Evolutionary conservation across 1,140 invertebrate species (phyloP), one percentile per base, ranked within the genome.

Genomic region (Cotesia typhae): DNA sequence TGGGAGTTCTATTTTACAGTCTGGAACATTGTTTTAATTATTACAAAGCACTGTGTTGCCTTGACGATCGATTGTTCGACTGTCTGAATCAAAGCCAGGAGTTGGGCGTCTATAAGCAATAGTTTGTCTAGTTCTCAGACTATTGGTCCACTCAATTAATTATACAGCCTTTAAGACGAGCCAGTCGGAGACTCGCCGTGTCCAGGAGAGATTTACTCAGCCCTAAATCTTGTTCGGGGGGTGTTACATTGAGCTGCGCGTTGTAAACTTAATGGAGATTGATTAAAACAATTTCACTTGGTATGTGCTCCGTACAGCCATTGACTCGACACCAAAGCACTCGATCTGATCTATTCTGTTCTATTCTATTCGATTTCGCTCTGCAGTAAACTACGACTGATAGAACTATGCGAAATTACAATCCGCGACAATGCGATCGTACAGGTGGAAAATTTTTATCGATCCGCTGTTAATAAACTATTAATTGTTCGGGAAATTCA

Each of bases 111-210:
- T 28, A 28, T 1, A 28, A 28, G 28, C 28, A 28, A 28, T 28
- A 28, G 28, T 28, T 28, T 28, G 28, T 28, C 28, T 28, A 35
- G 12, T n/a, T 28, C 14, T 51, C 14, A 55, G 51, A 17, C 17
- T 28, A 28, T 28, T 37, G 66, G 66, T 67, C 51, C 52, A 67
- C 66, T 67, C 51, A 51, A 67, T 67, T 67, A 67, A 67, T 67
- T 55, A 67, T 67, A 67, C 53, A 67, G 17, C 66, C 35, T 28
- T 5, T 51, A 67, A 67, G 66, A 67, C 66, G 66, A 67, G 51
- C 66, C 52, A 67, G 66, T 55, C 53, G 7, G 51, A 67, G 28
- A 67, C 51, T 51, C 53, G 66, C 36, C 66, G 66, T 67, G 66
- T 67, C 66, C 66, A 67, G 53, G 51, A 52, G 66, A 52, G 52